A percentile compares a stretch with the other conserved stretches of the same genome.
Evolutionary conservation across 2,113 vertebrate species (phyloP).

Genomic region (Hemiprocne comata): DNA sequence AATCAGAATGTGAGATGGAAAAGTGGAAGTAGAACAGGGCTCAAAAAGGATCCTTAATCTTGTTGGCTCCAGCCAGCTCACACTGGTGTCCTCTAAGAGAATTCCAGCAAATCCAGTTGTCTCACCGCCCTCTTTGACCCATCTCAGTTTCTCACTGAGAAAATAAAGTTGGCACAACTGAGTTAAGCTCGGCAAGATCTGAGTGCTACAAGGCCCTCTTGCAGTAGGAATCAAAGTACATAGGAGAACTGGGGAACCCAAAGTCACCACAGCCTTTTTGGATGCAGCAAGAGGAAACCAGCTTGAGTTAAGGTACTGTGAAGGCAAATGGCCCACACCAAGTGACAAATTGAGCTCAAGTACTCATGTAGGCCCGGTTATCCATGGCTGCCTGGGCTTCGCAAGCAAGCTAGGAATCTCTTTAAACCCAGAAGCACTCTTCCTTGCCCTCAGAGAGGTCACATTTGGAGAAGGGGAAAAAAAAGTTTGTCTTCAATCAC

Average conservation of each 20-base stretch:
- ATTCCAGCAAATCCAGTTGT: neutral
- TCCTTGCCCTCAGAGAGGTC: neutral
- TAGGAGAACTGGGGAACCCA: neutral
- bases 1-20: neutral
- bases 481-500: neutral
- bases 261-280: neutral
- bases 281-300: neutral
- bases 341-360: neutral
- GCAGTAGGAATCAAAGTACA: neutral
- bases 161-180: neutral
- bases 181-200: neutral
- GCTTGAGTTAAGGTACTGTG: neutral
- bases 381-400: neutral
- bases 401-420: neutral
- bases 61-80: neutral
- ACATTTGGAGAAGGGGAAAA: neutral
- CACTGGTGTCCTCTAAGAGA: neutral
- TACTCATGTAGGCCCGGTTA: neutral
- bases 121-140: neutral
- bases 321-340: neutral
- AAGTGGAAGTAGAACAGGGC: neutral
- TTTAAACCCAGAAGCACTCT: neutral
- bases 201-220: neutral
- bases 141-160: neutral
- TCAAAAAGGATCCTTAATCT: neutral